phyloP scores from a whole-genome alignment of 1,140 invertebrate species.

The Xylocopa sonorina region DNA sequence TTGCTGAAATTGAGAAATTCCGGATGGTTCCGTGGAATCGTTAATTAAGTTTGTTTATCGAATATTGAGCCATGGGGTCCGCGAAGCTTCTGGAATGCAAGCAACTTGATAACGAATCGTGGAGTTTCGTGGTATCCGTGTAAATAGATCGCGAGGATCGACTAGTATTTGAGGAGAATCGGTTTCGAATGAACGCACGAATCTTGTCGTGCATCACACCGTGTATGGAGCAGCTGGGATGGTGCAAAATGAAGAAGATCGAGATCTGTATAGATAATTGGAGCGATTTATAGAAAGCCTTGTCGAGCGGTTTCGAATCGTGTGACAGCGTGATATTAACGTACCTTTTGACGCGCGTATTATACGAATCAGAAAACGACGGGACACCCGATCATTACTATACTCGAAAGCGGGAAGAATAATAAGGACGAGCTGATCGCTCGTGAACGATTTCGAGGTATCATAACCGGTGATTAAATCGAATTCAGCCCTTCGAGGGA shows the following conservation, averaged over 20 bases:
- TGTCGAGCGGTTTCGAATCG: constrained; percentile 59
- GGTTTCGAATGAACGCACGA: too few species aligned
- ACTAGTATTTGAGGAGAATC: too few species aligned
- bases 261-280: constrained; percentile 37
- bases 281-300: constrained; percentile 71
- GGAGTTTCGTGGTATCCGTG: too few species aligned
- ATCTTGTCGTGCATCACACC: not conserved
- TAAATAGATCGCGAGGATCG: too few species aligned
- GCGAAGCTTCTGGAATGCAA: too few species aligned
- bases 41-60: constrained; percentile 12
- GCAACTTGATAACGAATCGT: too few species aligned
- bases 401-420: constrained; percentile 60
- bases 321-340: constrained; percentile 73
- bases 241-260: constrained; percentile 3
- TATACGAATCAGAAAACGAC: constrained; percentile 70
- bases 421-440: constrained; percentile 56
- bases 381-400: constrained; percentile 74
- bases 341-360: constrained; percentile 72
- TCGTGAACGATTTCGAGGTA: constrained; percentile 50
- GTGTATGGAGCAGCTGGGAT: not conserved
- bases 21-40: not conserved
- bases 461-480: constrained; percentile 73
- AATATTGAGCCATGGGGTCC: not conserved
- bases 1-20: constrained; percentile 41
- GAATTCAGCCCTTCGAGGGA: constrained; percentile 46